These are phyloP conservation scores for Tiliacea aurago DNA, from an alignment of 2,888 invertebrate genomes.

Conservation along the genomic window DNA sequence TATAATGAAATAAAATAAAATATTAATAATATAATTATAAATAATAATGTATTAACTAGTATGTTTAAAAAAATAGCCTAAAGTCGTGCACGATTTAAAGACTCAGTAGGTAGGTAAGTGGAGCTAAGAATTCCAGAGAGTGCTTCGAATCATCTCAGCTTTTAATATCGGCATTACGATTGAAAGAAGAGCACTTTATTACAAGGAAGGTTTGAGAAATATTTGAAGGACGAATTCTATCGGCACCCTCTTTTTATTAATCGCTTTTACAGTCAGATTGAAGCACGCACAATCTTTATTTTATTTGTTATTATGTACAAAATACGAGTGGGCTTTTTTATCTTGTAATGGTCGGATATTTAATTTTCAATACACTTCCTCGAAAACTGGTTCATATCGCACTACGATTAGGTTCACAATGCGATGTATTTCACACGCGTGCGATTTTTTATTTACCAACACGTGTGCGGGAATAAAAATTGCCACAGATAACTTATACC, in stretches of 20 bases:
- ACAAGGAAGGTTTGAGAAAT: conserved; percentile 30
- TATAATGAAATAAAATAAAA: too few species aligned
- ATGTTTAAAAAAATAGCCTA: too few species aligned
- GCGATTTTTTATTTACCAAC: too few species aligned
- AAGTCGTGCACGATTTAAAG: conserved; percentile 5
- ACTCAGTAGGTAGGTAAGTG: conserved; percentile 12
- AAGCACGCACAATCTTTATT: conserved; percentile 36
- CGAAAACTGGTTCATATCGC: too few species aligned
- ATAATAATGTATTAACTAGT: too few species aligned
- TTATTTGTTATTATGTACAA: conserved; percentile 23
- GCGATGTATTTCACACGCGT: too few species aligned
- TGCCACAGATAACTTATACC: too few species aligned
- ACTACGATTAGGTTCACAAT: too few species aligned
- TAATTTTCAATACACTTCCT: too few species aligned
- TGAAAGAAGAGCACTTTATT: conserved; percentile 36
- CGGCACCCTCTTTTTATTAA: conserved; percentile 42
- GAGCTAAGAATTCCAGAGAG: conserved; percentile 15
- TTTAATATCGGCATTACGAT: conserved; percentile 36
- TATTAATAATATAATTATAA: too few species aligned
- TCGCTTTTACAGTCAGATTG: conserved; percentile 28
- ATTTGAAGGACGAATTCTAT: conserved; percentile 42
- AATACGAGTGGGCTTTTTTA: conserved; percentile 27
- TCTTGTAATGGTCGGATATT: conserved; percentile 5
- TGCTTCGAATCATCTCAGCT: conserved; percentile 3
- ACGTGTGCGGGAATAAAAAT: too few species aligned